These are phyloP conservation scores for Actenoides hombroni DNA, from an alignment of 2,113 vertebrate genomes.

Conservation along the genomic window DNA sequence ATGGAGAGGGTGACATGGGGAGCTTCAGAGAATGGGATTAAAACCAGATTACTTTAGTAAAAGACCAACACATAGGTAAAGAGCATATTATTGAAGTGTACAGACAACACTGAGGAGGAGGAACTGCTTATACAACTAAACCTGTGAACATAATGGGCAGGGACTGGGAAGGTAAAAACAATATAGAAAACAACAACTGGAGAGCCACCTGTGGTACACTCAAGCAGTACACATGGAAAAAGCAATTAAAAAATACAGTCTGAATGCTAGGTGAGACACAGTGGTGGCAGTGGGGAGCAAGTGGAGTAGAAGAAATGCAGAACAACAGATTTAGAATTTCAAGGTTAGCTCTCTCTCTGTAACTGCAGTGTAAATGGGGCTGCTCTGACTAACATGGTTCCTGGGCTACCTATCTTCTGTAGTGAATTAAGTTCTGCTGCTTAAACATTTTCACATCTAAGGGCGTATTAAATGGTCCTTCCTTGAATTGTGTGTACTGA, in stretches of 20 bases:
- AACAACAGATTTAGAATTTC: background rate
- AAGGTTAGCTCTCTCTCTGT: background rate
- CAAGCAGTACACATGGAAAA: background rate
- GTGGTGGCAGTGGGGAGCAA: background rate
- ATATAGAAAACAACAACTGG: background rate
- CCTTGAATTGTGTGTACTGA: slow-evolving; percentile 1
- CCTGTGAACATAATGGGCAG: background rate
- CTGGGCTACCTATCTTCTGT: background rate
- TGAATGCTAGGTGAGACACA: background rate
- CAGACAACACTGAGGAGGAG: background rate
- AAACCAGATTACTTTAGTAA: background rate
- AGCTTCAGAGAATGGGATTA: background rate
- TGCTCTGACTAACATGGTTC: background rate
- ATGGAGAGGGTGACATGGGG: background rate
- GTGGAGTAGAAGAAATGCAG: slow-evolving; percentile 7
- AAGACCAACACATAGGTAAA: background rate
- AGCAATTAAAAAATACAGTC: background rate
- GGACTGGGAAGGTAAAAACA: background rate
- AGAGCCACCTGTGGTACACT: background rate
- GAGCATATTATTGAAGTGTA: background rate
- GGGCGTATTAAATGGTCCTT: background rate
- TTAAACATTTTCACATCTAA: slow-evolving; percentile 17
- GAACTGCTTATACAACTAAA: background rate
- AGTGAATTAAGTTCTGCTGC: slow-evolving; percentile 19
- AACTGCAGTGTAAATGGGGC: background rate